A percentile compares a stretch with the other conserved stretches of the same genome.
These are phyloP conservation scores for Hyalella azteca DNA, from an alignment of 2,888 invertebrate genomes.

Conservation along the genomic window DNA sequence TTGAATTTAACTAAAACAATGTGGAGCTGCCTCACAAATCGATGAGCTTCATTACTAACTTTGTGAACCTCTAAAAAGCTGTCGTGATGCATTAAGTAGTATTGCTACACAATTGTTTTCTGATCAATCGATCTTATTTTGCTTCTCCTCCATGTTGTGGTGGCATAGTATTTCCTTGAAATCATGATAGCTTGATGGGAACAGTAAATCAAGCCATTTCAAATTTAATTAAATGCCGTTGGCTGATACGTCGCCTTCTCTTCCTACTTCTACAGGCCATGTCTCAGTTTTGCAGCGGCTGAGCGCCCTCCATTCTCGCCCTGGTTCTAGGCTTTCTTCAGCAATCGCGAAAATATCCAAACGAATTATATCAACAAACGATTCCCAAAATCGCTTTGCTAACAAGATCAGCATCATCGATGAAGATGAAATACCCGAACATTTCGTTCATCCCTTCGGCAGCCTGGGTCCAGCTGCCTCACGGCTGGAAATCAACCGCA, in stretches of 20 bases:
- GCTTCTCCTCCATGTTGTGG: background rate
- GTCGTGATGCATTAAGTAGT: too few relatives aligned
- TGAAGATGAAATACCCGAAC: background rate
- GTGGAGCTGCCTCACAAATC: too few relatives aligned
- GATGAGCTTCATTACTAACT: too few relatives aligned
- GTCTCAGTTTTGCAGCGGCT: conserved; percentile 38
- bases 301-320: conserved; percentile 33
- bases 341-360: conserved; percentile 28
- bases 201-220: background rate
- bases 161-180: background rate
- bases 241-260: background rate
- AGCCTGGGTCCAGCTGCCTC: too few relatives aligned
- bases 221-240: background rate
- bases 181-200: background rate
- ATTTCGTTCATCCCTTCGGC: background rate
- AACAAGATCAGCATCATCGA: background rate
- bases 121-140: background rate
- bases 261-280: conserved; percentile 40
- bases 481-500: too few relatives aligned
- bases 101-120: too few relatives aligned
- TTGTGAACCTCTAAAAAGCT: too few relatives aligned
- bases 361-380: background rate
- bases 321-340: conserved; percentile 42
- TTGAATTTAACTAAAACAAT: too few relatives aligned
- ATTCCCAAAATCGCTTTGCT: background rate